phyloP scores from a whole-genome alignment of 2,113 vertebrate species.

The Stictonetta naevosa region DNA sequence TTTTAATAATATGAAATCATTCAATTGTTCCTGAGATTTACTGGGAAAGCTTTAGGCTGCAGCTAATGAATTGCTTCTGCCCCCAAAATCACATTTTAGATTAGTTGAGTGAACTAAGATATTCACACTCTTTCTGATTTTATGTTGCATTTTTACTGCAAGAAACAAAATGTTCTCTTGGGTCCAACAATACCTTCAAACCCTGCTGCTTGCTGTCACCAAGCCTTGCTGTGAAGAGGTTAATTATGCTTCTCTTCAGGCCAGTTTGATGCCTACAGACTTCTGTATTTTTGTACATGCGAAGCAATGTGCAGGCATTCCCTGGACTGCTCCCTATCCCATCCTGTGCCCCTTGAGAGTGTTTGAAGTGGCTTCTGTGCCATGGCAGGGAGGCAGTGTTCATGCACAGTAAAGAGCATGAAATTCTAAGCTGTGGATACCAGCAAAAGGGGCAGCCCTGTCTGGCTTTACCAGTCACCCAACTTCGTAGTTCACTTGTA shows the following conservation, averaged over 20 bases:
- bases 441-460: neutral
- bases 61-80: neutral
- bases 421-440: neutral
- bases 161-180: neutral
- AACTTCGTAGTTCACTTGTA: neutral
- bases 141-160: neutral
- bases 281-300: neutral
- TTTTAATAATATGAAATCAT: neutral
- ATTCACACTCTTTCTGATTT: neutral
- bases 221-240: neutral
- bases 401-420: neutral
- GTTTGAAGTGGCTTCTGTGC: neutral
- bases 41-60: neutral
- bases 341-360: fast-evolving
- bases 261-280: neutral
- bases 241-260: neutral
- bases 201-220: neutral
- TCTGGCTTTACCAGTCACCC: neutral
- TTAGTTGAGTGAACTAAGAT: neutral
- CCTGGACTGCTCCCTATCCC: neutral
- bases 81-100: neutral
- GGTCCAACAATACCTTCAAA: neutral
- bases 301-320: neutral
- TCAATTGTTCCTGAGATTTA: neutral
- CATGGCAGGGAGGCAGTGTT: neutral